Evolutionary conservation across 53 echinoderm and acorn worm species (phyloP).

Genomic region (Crossaster papposus): DNA sequence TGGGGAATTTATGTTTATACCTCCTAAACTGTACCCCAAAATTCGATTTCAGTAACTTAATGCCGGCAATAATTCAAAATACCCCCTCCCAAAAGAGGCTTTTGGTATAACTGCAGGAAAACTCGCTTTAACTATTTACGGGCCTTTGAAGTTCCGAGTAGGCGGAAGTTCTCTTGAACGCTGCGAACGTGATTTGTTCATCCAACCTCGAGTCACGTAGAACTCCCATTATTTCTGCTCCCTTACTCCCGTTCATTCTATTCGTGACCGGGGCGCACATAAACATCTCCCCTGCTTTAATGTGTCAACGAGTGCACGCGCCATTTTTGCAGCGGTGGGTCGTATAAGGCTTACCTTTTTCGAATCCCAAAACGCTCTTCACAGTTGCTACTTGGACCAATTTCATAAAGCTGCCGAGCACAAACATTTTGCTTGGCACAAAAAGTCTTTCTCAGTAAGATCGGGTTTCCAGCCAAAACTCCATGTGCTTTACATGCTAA

Average conservation of each 20-base stretch:
- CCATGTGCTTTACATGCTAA: too few species aligned
- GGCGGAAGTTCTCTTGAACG: constrained; percentile 7
- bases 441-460: too few species aligned
- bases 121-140: not conserved
- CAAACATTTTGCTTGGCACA: too few species aligned
- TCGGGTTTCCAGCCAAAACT: too few species aligned
- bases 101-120: not conserved
- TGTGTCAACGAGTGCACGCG: not conserved
- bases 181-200: constrained; percentile 39
- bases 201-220: constrained; percentile 43
- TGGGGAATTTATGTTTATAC: too few species aligned
- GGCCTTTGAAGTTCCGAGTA: not conserved
- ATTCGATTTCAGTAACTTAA: not conserved
- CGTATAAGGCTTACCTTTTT: not conserved
- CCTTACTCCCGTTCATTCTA: not conserved
- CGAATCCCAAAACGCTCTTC: not conserved
- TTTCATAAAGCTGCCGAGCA: too few species aligned
- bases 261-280: not conserved
- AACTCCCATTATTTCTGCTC: constrained; percentile 41
- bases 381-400: too few species aligned
- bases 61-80: not conserved
- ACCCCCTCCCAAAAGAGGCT: not conserved
- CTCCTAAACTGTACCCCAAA: not conserved
- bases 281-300: not conserved
- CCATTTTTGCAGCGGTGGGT: not conserved